A percentile compares a stretch with the other conserved stretches of the same genome.
These are phyloP conservation scores for Nemurella pictetii DNA, from an alignment of 2,888 invertebrate species.

Conservation along the genomic window DNA sequence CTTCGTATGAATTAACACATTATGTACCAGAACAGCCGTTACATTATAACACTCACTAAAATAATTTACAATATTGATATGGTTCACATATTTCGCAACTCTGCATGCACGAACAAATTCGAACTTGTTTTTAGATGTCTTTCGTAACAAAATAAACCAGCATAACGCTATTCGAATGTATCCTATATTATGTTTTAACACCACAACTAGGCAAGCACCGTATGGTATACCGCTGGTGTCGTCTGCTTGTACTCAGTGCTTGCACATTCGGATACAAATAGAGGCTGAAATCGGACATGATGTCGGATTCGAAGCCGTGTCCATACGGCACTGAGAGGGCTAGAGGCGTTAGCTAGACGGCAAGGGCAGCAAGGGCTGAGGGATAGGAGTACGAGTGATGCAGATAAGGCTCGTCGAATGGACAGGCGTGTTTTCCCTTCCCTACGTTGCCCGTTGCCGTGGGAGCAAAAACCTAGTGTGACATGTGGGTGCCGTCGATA, in stretches of 20 bases:
- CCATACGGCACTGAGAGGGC: neutral
- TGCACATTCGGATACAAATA: no score
- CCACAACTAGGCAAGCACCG: neutral
- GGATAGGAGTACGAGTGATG: neutral
- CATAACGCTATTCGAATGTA: neutral
- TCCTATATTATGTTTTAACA: neutral
- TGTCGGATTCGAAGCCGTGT: neutral
- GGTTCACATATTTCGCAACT: neutral
- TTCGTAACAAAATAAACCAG: neutral
- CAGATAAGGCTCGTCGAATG: neutral
- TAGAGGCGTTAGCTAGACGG: no score
- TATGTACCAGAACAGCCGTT: slow-evolving; percentile 1
- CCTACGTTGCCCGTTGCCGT: neutral
- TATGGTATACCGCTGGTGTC: neutral
- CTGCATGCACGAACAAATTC: slow-evolving; percentile 6
- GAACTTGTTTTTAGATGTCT: neutral
- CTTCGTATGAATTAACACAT: neutral
- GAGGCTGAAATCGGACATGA: neutral
- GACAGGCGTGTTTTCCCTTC: neutral
- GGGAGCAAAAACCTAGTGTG: neutral
- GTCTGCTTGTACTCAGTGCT: neutral
- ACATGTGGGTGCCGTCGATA: neutral
- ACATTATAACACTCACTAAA: neutral
- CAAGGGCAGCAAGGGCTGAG: no score
- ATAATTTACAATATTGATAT: neutral